Conservation (phyloP, 2,888 invertebrate genomes). For the Loripinus fragilis region DNA sequence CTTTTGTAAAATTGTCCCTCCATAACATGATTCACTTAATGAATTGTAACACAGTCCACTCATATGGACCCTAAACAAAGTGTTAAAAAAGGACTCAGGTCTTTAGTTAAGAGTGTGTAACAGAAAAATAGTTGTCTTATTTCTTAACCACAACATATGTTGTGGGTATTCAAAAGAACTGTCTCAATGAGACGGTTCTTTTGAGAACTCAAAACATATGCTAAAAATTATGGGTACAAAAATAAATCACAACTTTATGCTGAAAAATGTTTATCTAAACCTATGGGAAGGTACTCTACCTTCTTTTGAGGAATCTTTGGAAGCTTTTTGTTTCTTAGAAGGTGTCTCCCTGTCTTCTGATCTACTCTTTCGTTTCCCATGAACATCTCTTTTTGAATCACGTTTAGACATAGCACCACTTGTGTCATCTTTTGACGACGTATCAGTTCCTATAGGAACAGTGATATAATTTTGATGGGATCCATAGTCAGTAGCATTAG, state of each 20-base stretch:
- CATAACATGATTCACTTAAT: too few species aligned
- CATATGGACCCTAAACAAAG: too few species aligned
- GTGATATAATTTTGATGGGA: background rate
- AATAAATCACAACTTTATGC: background rate
- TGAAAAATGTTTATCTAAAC: background rate
- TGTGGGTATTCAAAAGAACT: background rate
- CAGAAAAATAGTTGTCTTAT: too few species aligned
- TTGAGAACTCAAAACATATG: background rate
- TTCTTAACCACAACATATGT: too few species aligned
- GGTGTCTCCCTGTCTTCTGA: background rate
- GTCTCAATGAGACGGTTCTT: background rate
- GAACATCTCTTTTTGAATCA: background rate
- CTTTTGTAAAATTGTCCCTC: too few species aligned
- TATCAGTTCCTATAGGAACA: background rate
- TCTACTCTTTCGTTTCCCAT: background rate
- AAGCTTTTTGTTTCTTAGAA: background rate
- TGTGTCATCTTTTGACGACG: background rate
- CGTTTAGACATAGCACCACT: too few species aligned
- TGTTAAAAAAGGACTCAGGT: too few species aligned
- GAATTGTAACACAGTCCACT: too few species aligned
- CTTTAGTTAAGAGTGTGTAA: too few species aligned
- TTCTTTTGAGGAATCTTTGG: background rate
- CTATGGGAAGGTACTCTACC: background rate
- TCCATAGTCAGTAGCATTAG: background rate
- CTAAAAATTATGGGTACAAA: background rate